These are phyloP conservation scores for Centropus unirufus DNA, from an alignment of 2,113 vertebrate genomes.

Conservation along the genomic window DNA sequence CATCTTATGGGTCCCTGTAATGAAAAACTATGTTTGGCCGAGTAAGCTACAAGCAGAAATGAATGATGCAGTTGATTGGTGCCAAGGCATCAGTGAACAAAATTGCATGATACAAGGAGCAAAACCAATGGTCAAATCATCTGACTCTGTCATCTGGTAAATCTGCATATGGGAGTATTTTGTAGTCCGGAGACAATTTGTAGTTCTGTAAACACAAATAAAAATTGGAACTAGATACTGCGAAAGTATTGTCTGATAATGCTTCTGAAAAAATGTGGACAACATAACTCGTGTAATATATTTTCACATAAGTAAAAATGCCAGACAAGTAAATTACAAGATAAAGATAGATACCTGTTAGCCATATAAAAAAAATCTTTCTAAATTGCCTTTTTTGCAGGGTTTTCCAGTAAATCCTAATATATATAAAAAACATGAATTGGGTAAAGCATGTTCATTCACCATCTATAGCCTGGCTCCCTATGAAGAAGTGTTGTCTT, in stretches of 20 bases:
- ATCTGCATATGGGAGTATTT: background rate
- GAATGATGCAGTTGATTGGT: conserved; percentile 10
- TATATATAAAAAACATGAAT: background rate
- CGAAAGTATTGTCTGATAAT: background rate
- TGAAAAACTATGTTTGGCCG: conserved; percentile 45
- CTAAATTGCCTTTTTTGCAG: background rate
- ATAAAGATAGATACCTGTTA: background rate
- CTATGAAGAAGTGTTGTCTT: background rate
- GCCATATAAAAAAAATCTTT: background rate
- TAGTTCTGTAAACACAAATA: background rate
- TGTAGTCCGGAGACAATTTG: background rate
- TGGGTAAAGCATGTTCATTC: background rate
- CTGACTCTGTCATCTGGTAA: background rate
- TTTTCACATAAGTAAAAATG: background rate
- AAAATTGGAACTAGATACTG: background rate
- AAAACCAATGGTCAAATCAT: background rate
- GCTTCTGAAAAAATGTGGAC: background rate
- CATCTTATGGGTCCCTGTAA: conserved; percentile 3
- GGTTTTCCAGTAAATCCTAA: background rate
- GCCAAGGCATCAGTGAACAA: conserved; percentile 1
- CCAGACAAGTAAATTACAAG: background rate
- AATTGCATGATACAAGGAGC: background rate
- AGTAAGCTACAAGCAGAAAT: conserved; percentile 58
- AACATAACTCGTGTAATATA: background rate
- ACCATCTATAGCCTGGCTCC: background rate